phyloP scores from a whole-genome alignment of 1,140 invertebrate species.

The Ganaspis sp. region DNA sequence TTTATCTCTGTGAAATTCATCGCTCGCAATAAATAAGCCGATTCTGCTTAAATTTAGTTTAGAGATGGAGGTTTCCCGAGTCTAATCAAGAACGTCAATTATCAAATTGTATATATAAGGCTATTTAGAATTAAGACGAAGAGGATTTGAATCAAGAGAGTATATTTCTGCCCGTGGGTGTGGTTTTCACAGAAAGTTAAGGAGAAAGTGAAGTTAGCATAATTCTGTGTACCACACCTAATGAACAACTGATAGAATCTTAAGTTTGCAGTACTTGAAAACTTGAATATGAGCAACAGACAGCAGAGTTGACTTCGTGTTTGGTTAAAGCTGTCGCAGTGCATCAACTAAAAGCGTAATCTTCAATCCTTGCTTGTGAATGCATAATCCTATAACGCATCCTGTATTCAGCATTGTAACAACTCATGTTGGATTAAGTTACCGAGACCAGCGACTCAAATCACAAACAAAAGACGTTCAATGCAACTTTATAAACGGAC shows the following conservation, averaged over 20 bases:
- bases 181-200: background rate
- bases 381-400: conserved; percentile 46
- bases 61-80: background rate
- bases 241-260: conserved; percentile 51
- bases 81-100: background rate
- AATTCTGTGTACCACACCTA: conserved; percentile 38
- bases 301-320: conserved; percentile 30
- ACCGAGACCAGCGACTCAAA: background rate
- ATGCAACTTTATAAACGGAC: background rate
- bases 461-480: conserved; percentile 14
- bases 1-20: background rate
- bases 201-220: background rate
- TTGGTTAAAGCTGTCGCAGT: conserved; percentile 32
- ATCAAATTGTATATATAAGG: background rate
- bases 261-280: conserved; percentile 43
- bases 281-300: conserved; percentile 44
- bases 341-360: conserved; percentile 37
- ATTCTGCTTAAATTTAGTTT: background rate
- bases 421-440: conserved; percentile 33
- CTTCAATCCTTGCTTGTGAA: conserved; percentile 43
- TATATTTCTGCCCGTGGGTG: background rate
- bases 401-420: conserved; percentile 29
- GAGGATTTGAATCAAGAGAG: background rate
- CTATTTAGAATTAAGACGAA: background rate
- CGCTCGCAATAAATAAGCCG: background rate